These are phyloP conservation scores for Drosophila mercatorum DNA, from an alignment of 2,888 invertebrate species.

Conservation along the genomic window DNA sequence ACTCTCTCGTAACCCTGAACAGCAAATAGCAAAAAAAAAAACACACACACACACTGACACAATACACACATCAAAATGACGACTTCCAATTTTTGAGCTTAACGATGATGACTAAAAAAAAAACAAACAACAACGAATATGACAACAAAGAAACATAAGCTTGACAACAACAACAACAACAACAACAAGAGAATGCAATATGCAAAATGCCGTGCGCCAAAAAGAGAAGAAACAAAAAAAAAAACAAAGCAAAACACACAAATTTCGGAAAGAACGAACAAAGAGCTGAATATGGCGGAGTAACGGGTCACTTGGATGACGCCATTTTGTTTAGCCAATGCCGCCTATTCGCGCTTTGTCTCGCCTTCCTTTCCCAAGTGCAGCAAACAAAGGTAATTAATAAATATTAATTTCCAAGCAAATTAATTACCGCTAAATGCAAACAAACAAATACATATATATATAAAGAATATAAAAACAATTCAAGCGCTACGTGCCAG, in stretches of 20 bases:
- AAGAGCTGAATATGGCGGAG: constrained; percentile 76
- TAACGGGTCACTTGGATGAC: constrained; percentile 72
- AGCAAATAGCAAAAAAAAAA: constrained; percentile 14
- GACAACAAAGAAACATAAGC: constrained; percentile 27
- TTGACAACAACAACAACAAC: constrained; percentile 32
- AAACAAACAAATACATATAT: constrained; percentile 7
- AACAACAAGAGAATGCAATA: constrained; percentile 58
- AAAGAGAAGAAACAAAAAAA: not conserved
- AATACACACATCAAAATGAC: constrained; percentile 20
- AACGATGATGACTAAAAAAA: constrained; percentile 38
- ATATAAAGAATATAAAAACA: constrained; percentile 14
- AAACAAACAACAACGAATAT: constrained; percentile 24
- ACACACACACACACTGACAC: constrained; percentile 12
- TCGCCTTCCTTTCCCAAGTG: constrained; percentile 42
- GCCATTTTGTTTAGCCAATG: constrained; percentile 78
- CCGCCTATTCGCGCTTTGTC: constrained; percentile 70
- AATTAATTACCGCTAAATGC: constrained; percentile 69
- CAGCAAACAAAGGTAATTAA: constrained; percentile 69
- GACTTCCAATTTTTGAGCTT: constrained; percentile 55
- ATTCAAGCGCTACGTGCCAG: constrained; percentile 51
- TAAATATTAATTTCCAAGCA: constrained; percentile 62
- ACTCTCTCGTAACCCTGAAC: constrained; percentile 47
- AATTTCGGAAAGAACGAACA: constrained; percentile 32
- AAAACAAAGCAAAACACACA: not conserved
- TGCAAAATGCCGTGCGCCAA: constrained; percentile 55